Evolutionary conservation across 2,797 vertebrate species (phyloP).

Genomic region (Allenopithecus nigroviridis): DNA sequence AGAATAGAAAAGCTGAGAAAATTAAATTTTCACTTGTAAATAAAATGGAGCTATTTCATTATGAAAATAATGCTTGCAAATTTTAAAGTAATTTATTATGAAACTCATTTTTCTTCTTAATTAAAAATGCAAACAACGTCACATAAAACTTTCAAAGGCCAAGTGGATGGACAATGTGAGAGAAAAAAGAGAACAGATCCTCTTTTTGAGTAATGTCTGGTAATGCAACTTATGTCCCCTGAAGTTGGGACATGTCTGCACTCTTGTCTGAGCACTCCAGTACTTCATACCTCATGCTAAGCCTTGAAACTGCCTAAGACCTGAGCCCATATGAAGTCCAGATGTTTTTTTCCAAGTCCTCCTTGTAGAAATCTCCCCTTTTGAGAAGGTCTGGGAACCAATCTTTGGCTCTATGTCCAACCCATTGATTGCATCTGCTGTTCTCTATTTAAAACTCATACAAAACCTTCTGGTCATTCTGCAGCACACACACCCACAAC

Average conservation of each 20-base stretch:
- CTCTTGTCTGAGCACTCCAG: neutral
- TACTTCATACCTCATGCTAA: neutral
- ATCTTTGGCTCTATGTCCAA: neutral
- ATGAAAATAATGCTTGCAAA: constrained; percentile 41
- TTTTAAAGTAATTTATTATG: constrained; percentile 55
- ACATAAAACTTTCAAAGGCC: constrained; percentile 14
- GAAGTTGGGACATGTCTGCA: neutral
- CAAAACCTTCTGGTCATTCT: neutral
- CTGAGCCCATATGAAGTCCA: neutral
- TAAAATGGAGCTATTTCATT: constrained; percentile 26
- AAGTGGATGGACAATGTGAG: neutral
- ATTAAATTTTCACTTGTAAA: constrained; percentile 55
- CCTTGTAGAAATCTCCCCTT: neutral
- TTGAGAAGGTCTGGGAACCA: neutral
- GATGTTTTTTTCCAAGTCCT: neutral
- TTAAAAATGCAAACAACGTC: constrained; percentile 56
- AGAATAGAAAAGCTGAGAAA: neutral
- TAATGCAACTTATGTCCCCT: neutral
- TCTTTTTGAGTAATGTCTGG: neutral
- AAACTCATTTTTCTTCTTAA: constrained; percentile 45
- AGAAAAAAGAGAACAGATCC: neutral
- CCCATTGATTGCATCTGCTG: neutral
- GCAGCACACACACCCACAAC: neutral
- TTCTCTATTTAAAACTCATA: neutral
- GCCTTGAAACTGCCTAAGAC: neutral